These are phyloP conservation scores for Apeltes quadracus DNA, from an alignment of 2,113 vertebrate genomes.

Conservation along the genomic window DNA sequence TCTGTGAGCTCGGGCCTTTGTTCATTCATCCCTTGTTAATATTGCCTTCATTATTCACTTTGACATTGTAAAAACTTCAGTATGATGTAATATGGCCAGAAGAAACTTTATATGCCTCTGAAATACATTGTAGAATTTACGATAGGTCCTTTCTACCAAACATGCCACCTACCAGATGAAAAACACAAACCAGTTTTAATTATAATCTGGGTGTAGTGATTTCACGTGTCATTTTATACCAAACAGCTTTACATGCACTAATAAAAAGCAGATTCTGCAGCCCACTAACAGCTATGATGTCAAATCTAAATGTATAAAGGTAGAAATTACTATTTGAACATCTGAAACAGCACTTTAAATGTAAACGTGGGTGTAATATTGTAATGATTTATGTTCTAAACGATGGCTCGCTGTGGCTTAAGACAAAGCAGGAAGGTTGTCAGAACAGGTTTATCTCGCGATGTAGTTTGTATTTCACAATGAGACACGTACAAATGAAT, in stretches of 20 bases:
- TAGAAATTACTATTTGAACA: conserved; percentile 22
- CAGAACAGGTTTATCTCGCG: conserved; percentile 1
- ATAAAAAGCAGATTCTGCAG: conserved; percentile 20
- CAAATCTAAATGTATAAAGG: conserved; percentile 25
- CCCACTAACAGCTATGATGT: conserved; percentile 1
- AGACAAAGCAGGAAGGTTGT: conserved; percentile 3
- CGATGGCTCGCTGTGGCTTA: not conserved
- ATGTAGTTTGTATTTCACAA: not conserved
- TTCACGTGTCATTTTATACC: conserved; percentile 41
- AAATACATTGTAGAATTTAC: not conserved
- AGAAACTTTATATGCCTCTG: not conserved
- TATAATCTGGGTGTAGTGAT: conserved; percentile 36
- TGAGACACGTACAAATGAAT: not conserved
- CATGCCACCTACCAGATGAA: conserved; percentile 15
- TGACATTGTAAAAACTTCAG: not conserved
- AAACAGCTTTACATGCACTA: conserved; percentile 37
- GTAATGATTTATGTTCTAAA: conserved; percentile 33
- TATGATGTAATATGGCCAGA: not conserved
- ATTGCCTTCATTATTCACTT: conserved; percentile 7
- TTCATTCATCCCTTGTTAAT: conserved; percentile 19
- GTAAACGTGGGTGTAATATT: conserved; percentile 27
- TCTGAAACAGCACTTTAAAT: conserved; percentile 28
- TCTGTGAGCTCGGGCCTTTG: conserved; percentile 3
- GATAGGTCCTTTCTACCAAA: conserved; percentile 13
- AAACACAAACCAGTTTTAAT: conserved; percentile 37